phyloP scores from a whole-genome alignment of 2,797 vertebrate genomes.

The Austrolebias charrua region DNA sequence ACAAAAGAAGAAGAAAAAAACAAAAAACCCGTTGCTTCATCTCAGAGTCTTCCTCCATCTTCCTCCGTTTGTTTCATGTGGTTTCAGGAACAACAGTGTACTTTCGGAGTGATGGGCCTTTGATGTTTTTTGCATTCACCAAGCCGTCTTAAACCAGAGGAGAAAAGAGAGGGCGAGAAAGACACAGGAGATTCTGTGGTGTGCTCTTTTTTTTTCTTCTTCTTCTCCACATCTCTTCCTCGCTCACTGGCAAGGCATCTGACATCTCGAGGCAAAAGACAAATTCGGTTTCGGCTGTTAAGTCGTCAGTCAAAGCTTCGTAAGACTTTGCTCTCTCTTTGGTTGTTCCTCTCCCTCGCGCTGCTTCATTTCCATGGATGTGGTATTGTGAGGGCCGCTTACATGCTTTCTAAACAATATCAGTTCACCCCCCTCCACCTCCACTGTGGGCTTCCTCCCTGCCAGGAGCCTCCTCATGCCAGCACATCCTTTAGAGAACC shows the following conservation, averaged over 20 bases:
- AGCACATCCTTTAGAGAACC: conserved; percentile 78
- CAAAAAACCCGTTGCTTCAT: conserved; percentile 36
- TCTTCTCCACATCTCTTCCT: conserved; percentile 50
- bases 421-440: conserved; percentile 47
- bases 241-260: conserved; percentile 79
- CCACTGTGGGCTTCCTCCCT: conserved; percentile 67
- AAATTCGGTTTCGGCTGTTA: conserved; percentile 80
- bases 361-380: conserved; percentile 71
- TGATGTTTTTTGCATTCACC: conserved; percentile 78
- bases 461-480: conserved; percentile 76
- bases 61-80: conserved; percentile 72
- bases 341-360: conserved; percentile 29
- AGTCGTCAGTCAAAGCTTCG: conserved; percentile 78
- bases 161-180: conserved; percentile 72
- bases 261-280: conserved; percentile 79
- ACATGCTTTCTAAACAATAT: conserved; percentile 80
- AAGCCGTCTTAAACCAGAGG: conserved; percentile 79
- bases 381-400: conserved; percentile 75
- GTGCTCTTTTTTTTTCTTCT: conserved; percentile 49
- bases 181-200: conserved; percentile 75
- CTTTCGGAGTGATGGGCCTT: conserved; percentile 78
- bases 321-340: conserved; percentile 41
- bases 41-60: conserved; percentile 58
- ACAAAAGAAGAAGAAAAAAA: conserved; percentile 22
- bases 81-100: conserved; percentile 83